phyloP scores from a whole-genome alignment of 2,113 vertebrate species.

The Onychostoma macrolepis region DNA sequence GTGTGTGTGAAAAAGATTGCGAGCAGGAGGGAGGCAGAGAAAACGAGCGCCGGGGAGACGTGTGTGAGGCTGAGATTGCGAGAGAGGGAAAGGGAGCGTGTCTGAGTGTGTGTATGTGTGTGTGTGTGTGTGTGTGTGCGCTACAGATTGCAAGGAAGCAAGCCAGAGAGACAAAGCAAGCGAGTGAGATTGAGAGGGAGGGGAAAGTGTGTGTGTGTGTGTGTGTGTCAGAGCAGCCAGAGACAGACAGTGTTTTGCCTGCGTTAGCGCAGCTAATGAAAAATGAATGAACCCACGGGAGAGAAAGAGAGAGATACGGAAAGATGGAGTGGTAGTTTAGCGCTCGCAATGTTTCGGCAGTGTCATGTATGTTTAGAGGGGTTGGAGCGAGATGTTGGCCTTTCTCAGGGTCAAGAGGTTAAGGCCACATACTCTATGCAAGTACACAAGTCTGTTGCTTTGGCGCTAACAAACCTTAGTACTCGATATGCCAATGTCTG shows the following conservation, averaged over 20 bases:
- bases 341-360: not conserved
- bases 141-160: constrained; percentile 50
- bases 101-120: constrained; percentile 31
- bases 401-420: not conserved
- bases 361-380: constrained; percentile 20
- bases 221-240: constrained; percentile 32
- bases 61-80: constrained; percentile 40
- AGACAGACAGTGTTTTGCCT: constrained; percentile 53
- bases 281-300: constrained; percentile 56
- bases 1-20: constrained; percentile 37
- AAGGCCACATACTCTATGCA: not conserved
- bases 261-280: constrained; percentile 62
- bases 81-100: constrained; percentile 37
- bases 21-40: constrained; percentile 48
- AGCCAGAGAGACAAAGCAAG: constrained; percentile 49
- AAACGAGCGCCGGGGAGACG: constrained; percentile 50
- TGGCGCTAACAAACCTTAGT: not conserved
- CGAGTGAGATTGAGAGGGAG: constrained; percentile 42
- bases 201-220: constrained; percentile 30
- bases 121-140: constrained; percentile 29
- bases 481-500: not conserved
- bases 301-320: constrained; percentile 16
- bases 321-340: constrained; percentile 1
- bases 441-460: not conserved
- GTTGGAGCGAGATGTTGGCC: constrained; percentile 5